Base-by-base conservation (phyloP, 1,140 invertebrate species). In the Hyles vespertilio region DNA sequence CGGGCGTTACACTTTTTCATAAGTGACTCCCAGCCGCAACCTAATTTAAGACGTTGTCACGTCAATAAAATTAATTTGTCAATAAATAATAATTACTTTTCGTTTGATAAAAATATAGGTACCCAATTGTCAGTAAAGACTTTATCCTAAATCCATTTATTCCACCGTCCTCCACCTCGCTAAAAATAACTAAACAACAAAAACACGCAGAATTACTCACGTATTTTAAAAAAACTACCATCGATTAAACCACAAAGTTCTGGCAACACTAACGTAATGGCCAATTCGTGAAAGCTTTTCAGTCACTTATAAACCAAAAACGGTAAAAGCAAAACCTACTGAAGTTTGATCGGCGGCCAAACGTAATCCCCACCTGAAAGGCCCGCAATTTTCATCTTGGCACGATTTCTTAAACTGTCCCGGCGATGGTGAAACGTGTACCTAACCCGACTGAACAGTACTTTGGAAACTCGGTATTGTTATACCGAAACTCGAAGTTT, bases 321-420 rank as follows among this genome's bases (percentile, higher is more conserved):
- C 71, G 68, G 66, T 74, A 68, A 77, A 77, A 77, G 77, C 69
- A 77, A 81, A 69, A 69, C 69, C 65, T 64, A 79, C 72, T 73
- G 75, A 81, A 75, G 67, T 81, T 82, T 85, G 76, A 84, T 79
- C 73, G 61, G 62, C 65, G 70, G 82, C 79, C 82, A 85, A 85
- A 71, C 81, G 81, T 81, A 84, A 81, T 82, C 74, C 73, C 51
- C 78, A 81, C 79, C 82, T 82, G 80, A 77, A 79, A 81, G 75
- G 73, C 77, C 68, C 59, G 66, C 74, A 74, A 77, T 78, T 78
- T 77, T 72, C 63, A 58, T 73, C 69, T 82, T 82, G 79, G 79
- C 81, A 80, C 77, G 69, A 61, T 69, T 69, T 79, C 75, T 77
- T 79, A 73, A 78, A 73, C 70, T 71, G 65, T 71, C 63, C 63